These are phyloP conservation scores for Andrena cerasifolii DNA, from an alignment of 1,140 invertebrate species.

Conservation along the genomic window DNA sequence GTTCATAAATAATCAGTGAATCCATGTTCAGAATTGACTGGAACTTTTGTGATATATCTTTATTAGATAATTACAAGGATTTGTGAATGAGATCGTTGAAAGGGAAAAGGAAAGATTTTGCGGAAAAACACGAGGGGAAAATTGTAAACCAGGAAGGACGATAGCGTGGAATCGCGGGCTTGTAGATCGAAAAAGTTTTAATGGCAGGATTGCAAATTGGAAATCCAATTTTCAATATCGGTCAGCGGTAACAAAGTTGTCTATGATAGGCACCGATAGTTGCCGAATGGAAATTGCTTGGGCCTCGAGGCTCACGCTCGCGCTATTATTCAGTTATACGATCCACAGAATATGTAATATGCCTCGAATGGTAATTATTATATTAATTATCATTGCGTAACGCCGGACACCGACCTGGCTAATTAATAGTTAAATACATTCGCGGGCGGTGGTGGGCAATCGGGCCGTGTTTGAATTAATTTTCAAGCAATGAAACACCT, in stretches of 20 bases:
- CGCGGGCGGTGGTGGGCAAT: neutral
- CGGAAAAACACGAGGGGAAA: no score
- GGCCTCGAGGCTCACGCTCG: no score
- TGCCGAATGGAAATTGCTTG: neutral
- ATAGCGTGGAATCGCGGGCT: no score
- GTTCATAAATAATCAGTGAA: no score
- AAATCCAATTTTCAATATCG: neutral
- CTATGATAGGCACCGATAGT: neutral
- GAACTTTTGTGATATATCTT: no score
- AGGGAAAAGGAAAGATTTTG: no score
- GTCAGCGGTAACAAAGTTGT: neutral
- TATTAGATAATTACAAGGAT: no score
- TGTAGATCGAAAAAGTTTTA: no score
- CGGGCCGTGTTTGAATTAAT: slow-evolving; percentile 28
- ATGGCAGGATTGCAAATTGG: no score
- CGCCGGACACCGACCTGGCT: neutral
- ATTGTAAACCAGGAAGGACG: no score
- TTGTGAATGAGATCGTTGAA: no score
- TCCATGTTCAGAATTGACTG: no score
- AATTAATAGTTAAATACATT: slow-evolving; percentile 50
- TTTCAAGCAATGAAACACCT: slow-evolving; percentile 33
- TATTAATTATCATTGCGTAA: slow-evolving; percentile 36
- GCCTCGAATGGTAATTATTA: slow-evolving; percentile 35
- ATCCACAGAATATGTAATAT: slow-evolving; percentile 8
- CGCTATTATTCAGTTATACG: neutral